Evolutionary conservation across 1,140 invertebrate genomes (phyloP), one percentile per base, ranked within the genome.

Genomic region (Charaxes varanes): DNA sequence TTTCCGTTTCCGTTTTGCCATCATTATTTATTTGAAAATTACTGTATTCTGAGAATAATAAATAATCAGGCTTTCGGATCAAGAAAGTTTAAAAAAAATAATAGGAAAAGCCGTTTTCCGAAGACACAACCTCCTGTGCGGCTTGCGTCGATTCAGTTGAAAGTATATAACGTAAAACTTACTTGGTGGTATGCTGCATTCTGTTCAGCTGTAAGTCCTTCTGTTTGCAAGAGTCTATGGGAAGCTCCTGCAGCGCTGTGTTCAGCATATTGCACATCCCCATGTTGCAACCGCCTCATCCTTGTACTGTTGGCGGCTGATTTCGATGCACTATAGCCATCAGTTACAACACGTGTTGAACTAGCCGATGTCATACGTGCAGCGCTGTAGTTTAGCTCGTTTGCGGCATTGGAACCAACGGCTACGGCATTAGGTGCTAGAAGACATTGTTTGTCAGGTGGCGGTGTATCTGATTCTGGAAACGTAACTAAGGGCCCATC

Each of bases 321-420:
- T 53, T 91, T 90, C 54, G 95, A 93, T 2, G 92, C 89, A 79
- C 91, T 94, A 65, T 91, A 93, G 31, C 91, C 91, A 62, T 94
- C 93, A 23, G 91, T 91, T n/a, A 93, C 87, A 5, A 93, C 89
- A 65, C 93, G 92, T 1, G 92, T 93, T 48, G 92, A 93, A 6
- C 90, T 92, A 2, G 92, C 90, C 13, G 92, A 93, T 15, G 91
- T 92, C 92, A 92, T 82, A 92, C 92, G 69, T 88, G 95, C 80
- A 89, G 93, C 67, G 92, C 86, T 60, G 90, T 91, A 72, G 61
- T 87, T 85, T 18, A 87, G 38, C 11, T 87, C 72, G 51, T 85
- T 73, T 61, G 72, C 62, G 61, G 85, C 52, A 50, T 53, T 79
- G 4, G 41, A 76, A 55, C 28, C 82, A 45, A 52, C 79, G 37